These are phyloP conservation scores for Pseudonaja textilis DNA, from an alignment of 2,113 vertebrate species.

Conservation along the genomic window DNA sequence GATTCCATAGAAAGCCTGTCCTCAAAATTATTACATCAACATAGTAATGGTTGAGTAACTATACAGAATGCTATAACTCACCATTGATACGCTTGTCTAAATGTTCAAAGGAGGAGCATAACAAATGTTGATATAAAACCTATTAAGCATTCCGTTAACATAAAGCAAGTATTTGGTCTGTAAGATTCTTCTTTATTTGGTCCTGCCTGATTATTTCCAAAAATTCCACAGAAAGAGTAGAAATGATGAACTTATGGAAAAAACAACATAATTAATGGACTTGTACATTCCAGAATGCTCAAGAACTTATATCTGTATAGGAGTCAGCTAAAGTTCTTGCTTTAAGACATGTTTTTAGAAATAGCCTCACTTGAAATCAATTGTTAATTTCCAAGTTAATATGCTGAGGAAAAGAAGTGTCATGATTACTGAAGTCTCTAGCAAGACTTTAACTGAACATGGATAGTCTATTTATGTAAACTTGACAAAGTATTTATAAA, in stretches of 20 bases:
- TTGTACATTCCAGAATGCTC: background rate
- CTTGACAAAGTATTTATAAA: background rate
- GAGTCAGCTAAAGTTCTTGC: background rate
- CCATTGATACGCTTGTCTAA: background rate
- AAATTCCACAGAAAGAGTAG: background rate
- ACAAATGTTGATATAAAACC: background rate
- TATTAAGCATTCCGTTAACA: background rate
- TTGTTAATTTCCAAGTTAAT: constrained; percentile 10
- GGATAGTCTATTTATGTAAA: background rate
- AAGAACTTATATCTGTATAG: background rate
- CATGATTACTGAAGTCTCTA: background rate
- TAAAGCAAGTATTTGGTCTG: background rate
- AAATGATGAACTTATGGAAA: background rate
- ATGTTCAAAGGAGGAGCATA: background rate
- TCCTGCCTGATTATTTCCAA: background rate
- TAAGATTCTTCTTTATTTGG: background rate
- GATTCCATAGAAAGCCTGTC: background rate
- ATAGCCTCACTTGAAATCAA: background rate
- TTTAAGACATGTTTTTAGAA: background rate
- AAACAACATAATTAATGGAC: background rate
- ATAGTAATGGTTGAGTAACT: background rate
- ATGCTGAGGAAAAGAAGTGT: background rate
- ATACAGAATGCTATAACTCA: background rate
- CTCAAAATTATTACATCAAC: background rate
- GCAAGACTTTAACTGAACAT: background rate